Evolutionary conservation across 2,113 vertebrate genomes (phyloP).

Genomic region (Mungos mungo): DNA sequence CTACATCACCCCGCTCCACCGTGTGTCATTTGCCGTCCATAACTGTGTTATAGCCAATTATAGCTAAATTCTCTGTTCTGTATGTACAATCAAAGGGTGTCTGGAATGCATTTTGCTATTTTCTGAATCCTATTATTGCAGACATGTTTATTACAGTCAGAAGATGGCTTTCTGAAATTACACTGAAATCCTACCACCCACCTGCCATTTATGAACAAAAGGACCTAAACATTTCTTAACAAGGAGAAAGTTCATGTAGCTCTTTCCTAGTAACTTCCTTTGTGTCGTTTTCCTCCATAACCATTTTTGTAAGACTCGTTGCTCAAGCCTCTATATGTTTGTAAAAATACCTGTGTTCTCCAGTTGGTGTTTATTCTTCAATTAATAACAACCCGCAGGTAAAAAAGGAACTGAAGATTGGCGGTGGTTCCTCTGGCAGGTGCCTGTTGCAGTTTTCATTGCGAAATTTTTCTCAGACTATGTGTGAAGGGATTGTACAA

Average conservation of each 20-base stretch:
- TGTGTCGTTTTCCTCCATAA: not conserved
- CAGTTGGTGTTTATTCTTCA: constrained; percentile 32
- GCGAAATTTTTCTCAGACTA: constrained; percentile 18
- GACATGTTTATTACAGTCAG: constrained; percentile 69
- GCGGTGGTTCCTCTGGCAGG: not conserved
- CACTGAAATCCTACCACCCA: constrained; percentile 63
- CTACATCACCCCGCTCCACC: constrained; percentile 38
- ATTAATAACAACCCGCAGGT: not conserved
- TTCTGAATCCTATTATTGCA: constrained; percentile 72
- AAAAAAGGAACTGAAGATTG: not conserved
- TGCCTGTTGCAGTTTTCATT: not conserved
- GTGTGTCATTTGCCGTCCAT: constrained; percentile 40
- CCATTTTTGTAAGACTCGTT: not conserved
- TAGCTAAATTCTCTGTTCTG: constrained; percentile 72
- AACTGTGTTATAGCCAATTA: constrained; percentile 66
- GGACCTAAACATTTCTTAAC: constrained; percentile 42
- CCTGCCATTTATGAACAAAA: constrained; percentile 66
- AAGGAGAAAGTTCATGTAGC: constrained; percentile 45
- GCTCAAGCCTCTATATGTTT: not conserved
- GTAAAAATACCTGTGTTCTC: constrained; percentile 4
- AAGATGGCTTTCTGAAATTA: constrained; percentile 79
- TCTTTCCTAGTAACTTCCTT: constrained; percentile 36
- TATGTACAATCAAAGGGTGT: constrained; percentile 72
- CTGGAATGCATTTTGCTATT: constrained; percentile 77
- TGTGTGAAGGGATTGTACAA: constrained; percentile 10